A percentile compares a stretch with the other conserved stretches of the same genome.
phyloP scores from a whole-genome alignment of 1,140 invertebrate species.

The Brachionus plicatilis region DNA sequence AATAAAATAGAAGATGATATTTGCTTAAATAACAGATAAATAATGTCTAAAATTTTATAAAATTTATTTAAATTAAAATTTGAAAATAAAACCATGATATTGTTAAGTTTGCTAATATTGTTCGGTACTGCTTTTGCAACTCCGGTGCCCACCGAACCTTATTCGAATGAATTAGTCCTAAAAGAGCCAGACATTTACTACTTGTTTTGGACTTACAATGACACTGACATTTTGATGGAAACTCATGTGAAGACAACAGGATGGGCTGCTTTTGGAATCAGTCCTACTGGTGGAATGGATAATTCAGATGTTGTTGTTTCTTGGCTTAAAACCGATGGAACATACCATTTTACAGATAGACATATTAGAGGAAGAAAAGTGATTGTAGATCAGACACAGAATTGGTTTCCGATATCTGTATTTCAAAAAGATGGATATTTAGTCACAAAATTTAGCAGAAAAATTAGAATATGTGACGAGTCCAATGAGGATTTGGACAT shows the following conservation, averaged over 20 bases:
- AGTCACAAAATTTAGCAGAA: slow-evolving; percentile 22
- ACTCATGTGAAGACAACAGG: slow-evolving; percentile 30
- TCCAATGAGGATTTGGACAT: slow-evolving; percentile 9
- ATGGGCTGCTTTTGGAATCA: slow-evolving; percentile 39
- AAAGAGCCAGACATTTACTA: background rate
- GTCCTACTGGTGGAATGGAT: slow-evolving; percentile 41
- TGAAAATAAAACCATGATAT: background rate
- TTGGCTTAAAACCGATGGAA: slow-evolving; percentile 23
- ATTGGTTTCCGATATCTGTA: background rate
- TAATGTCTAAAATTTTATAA: background rate
- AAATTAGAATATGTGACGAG: slow-evolving; percentile 28
- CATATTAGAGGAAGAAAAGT: slow-evolving; percentile 19
- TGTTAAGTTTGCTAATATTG: background rate
- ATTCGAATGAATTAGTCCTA: background rate
- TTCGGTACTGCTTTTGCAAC: background rate
- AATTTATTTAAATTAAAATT: background rate
- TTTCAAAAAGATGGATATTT: background rate
- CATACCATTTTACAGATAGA: slow-evolving; percentile 4
- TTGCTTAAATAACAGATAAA: background rate
- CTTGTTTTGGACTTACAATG: slow-evolving; percentile 36
- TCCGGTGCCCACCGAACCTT: background rate
- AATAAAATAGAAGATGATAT: background rate
- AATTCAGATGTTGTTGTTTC: slow-evolving; percentile 39
- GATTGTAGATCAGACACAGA: background rate
- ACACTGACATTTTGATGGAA: slow-evolving; percentile 37